Evolutionary conservation across 2,113 vertebrate species (phyloP).

Genomic region (Cyprinus carpio): DNA sequence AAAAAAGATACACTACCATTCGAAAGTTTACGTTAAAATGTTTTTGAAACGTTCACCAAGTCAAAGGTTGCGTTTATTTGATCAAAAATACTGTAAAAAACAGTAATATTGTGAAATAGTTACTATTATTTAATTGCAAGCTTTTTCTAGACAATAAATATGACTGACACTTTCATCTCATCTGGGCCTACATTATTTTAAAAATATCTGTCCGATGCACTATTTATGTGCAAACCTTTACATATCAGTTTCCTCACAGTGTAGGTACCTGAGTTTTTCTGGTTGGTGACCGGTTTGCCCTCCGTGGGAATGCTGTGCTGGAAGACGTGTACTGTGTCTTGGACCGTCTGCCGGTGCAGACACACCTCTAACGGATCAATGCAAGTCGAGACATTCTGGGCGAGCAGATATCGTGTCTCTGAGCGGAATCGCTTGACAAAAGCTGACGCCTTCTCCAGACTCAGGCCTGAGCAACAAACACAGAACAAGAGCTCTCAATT

Average conservation of each 20-base stretch:
- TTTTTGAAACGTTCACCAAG: neutral
- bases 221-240: neutral
- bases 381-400: conserved; percentile 92
- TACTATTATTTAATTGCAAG: no score
- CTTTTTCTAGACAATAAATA: no score
- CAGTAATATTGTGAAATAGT: neutral
- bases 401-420: conserved; percentile 86
- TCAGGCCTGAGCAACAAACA: conserved; percentile 77
- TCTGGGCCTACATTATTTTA: no score
- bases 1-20: neutral
- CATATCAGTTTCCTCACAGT: neutral
- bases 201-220: neutral
- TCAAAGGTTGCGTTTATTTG: neutral
- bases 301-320: conserved; percentile 90
- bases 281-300: conserved; percentile 96
- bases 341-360: conserved; percentile 87
- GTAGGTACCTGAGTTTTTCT: conserved; percentile 91
- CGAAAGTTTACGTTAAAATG: neutral
- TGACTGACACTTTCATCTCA: no score
- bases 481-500: neutral
- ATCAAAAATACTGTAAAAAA: neutral
- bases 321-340: conserved; percentile 89
- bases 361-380: conserved; percentile 90
- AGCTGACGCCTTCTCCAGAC: conserved; percentile 80
- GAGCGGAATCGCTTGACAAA: conserved; percentile 82